Percentiles rank a stretch among this genome's conserved stretches.
Evolutionary conservation across 1,140 invertebrate genomes (phyloP).

Genomic region (Brachionus rotundiformis): DNA sequence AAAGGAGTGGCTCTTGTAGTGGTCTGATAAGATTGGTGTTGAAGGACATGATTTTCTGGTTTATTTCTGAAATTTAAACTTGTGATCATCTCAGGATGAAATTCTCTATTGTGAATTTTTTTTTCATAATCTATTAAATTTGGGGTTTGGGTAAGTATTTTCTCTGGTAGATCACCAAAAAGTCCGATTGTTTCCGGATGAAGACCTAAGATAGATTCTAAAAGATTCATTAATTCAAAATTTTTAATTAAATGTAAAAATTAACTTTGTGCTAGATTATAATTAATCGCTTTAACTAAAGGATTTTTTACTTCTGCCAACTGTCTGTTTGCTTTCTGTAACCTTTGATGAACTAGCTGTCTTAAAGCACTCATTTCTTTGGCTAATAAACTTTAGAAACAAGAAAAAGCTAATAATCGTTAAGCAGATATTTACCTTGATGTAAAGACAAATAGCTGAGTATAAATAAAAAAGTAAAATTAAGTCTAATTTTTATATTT

Average conservation of each 20-base stretch:
- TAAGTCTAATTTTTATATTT: no score
- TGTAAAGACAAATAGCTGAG: background rate
- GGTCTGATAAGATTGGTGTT: background rate
- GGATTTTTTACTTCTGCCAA: constrained; percentile 12
- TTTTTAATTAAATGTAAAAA: background rate
- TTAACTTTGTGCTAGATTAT: background rate
- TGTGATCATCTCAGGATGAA: background rate
- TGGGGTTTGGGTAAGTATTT: background rate
- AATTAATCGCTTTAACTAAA: background rate
- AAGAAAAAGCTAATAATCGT: no score
- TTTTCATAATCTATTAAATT: constrained; percentile 22
- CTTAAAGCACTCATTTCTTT: background rate
- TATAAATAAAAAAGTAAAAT: background rate
- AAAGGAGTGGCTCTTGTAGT: background rate
- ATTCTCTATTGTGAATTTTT: background rate
- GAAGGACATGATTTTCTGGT: background rate
- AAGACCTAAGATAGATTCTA: background rate
- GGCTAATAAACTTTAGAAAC: background rate
- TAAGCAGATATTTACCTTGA: background rate
- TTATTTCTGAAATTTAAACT: background rate
- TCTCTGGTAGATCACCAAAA: background rate
- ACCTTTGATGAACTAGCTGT: background rate
- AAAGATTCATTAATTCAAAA: background rate
- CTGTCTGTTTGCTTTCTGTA: background rate
- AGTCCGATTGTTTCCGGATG: background rate